Conservation (phyloP, 23 tunicate species). For the Aplidium turbinatum region DNA sequence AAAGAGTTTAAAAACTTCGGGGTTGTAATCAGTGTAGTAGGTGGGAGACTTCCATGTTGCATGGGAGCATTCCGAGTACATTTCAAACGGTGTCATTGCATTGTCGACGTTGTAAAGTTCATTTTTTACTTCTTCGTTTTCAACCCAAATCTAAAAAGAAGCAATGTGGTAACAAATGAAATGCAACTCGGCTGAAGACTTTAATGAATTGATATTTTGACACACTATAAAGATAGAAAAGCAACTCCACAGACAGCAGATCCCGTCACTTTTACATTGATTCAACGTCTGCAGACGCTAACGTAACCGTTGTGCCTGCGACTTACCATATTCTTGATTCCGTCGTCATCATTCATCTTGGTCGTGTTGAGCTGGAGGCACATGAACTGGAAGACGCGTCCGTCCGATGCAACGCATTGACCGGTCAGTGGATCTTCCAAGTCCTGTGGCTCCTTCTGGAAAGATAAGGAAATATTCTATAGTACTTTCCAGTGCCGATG, state of each 20-base stretch:
- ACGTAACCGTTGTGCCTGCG: too few relatives aligned
- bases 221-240: too few relatives aligned
- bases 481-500: too few relatives aligned
- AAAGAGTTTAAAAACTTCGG: slow-evolving; percentile 52
- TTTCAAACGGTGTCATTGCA: slow-evolving; percentile 8
- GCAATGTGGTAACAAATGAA: neutral
- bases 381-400: slow-evolving; percentile 72
- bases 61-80: slow-evolving; percentile 67
- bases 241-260: too few relatives aligned
- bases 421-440: slow-evolving; percentile 51
- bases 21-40: slow-evolving; percentile 61
- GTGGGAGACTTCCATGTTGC: slow-evolving; percentile 43
- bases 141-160: slow-evolving; percentile 45
- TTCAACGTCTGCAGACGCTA: too few relatives aligned
- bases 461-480: neutral
- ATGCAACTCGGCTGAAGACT: too few relatives aligned
- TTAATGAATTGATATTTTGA: too few relatives aligned
- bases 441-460: slow-evolving; percentile 42
- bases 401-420: slow-evolving; percentile 75
- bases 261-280: too few relatives aligned
- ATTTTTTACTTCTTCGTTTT: slow-evolving; percentile 27
- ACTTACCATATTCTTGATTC: slow-evolving; percentile 87
- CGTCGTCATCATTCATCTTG: slow-evolving; percentile 41
- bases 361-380: slow-evolving; percentile 87
- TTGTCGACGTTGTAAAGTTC: slow-evolving; percentile 25